Evolutionary conservation across 2,113 vertebrate species (phyloP), one percentile per base, ranked within the genome.

Genomic region (Murina feae): DNA sequence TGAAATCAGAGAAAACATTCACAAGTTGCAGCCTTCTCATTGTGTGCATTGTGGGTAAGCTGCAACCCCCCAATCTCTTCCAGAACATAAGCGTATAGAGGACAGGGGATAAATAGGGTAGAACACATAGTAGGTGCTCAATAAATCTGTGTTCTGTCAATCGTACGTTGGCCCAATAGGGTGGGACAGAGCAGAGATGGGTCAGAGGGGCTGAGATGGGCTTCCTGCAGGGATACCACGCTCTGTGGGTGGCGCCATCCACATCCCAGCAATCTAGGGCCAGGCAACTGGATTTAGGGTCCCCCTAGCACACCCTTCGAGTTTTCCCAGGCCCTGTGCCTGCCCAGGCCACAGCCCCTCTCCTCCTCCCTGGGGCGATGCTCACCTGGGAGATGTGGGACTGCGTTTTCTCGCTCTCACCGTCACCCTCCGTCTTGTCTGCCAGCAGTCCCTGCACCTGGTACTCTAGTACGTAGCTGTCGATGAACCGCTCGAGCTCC

Each of bases 381-480:
- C 86, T 97, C 71, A 99, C 99, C 99, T 99, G 99, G 0, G 99
- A 98, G 94, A 99, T 1, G 28, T 98, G 98, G 47, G 98, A 98
- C 95, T 98, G 98, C 0, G 98, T 98, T 96, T 99, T 99, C 96
- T 98, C 98, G 0, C 98, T 98, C 96, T 99, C 99, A 0, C 98
- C 96, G 0, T 99, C 99, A 0, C 98, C 98, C 71, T 99, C 99
- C 0, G 98, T 98, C 97, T 99, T 99, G 97, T 99, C 99, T 0
- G 98, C 98, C 97, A 99, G 98, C 96, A 99, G 98, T 55, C 99
- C 99, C 96, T 99, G 99, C 76, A 99, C 99, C 98, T 99, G 99
- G 96, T 99, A 99, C 97, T 99, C 99, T 74, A 99, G 98, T 81
- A 99, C 99, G 0, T 99, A 99, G 98, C 99, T 99, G 98, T 99